phyloP scores from a whole-genome alignment of 2,113 vertebrate species.

The Eonycteris spelaea region DNA sequence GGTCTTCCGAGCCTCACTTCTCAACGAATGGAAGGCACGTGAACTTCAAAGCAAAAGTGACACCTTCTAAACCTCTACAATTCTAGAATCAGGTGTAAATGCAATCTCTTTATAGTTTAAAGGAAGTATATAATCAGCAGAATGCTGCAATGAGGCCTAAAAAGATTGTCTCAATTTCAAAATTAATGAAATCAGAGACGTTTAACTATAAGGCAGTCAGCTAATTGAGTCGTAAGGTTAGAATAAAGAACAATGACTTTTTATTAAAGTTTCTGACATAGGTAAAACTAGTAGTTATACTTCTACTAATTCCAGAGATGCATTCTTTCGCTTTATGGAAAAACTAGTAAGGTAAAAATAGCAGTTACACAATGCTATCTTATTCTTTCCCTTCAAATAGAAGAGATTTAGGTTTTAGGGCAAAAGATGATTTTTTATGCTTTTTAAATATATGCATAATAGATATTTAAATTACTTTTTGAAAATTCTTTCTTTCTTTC shows the following conservation, averaged over 20 bases:
- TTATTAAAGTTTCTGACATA: not conserved
- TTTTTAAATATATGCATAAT: not conserved
- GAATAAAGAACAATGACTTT: not conserved
- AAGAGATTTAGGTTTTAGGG: not conserved
- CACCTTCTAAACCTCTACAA: not conserved
- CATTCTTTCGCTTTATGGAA: too few relatives aligned
- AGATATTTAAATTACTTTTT: not conserved
- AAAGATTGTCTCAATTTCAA: not conserved
- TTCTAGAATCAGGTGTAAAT: not conserved
- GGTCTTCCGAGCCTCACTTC: not conserved
- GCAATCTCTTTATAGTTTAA: not conserved
- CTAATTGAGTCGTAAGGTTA: not conserved
- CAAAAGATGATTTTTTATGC: not conserved
- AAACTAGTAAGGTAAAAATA: not conserved
- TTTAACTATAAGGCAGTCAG: not conserved
- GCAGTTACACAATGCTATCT: not conserved
- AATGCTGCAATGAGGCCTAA: not conserved
- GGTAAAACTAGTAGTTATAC: not conserved
- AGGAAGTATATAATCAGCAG: not conserved
- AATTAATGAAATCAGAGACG: not conserved
- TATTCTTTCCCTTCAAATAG: not conserved
- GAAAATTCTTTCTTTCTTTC: conserved; percentile 22
- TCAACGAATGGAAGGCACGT: not conserved
- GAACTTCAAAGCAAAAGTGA: not conserved
- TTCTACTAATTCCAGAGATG: too few relatives aligned